phyloP scores from a whole-genome alignment of 2,888 invertebrate genomes.

The Carabus problematicus region DNA sequence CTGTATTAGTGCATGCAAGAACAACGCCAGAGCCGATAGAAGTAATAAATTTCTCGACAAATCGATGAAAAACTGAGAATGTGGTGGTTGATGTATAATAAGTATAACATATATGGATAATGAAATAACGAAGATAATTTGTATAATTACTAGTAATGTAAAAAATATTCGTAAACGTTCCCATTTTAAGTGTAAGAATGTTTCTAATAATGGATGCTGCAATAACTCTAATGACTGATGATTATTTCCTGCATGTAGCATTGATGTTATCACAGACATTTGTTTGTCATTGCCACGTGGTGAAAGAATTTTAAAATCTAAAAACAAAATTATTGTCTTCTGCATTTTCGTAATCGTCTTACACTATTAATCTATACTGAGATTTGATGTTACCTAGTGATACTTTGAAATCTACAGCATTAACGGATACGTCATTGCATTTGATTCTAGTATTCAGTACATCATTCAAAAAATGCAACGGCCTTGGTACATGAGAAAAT shows the following conservation, averaged over 20 bases:
- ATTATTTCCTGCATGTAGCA: slow-evolving; percentile 57
- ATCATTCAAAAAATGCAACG: slow-evolving; percentile 54
- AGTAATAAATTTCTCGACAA: slow-evolving; percentile 52
- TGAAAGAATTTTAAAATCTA: slow-evolving; percentile 57
- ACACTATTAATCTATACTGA: neutral
- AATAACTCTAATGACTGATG: slow-evolving; percentile 57
- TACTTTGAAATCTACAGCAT: slow-evolving; percentile 49
- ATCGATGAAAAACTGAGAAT: slow-evolving; percentile 44
- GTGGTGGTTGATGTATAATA: slow-evolving; percentile 48
- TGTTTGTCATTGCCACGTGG: slow-evolving; percentile 55
- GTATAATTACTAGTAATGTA: slow-evolving; percentile 56
- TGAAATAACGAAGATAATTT: slow-evolving; percentile 57
- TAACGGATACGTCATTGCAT: slow-evolving; percentile 50
- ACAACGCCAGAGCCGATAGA: slow-evolving; percentile 50
- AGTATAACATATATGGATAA: slow-evolving; percentile 56
- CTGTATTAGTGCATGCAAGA: slow-evolving; percentile 54
- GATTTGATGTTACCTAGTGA: slow-evolving; percentile 43
- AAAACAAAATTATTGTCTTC: neutral
- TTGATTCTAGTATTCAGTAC: slow-evolving; percentile 54
- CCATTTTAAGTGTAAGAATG: slow-evolving; percentile 63
- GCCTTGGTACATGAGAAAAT: slow-evolving; percentile 55
- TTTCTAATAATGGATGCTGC: slow-evolving; percentile 61
- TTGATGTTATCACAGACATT: slow-evolving; percentile 58
- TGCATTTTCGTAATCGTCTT: no score
- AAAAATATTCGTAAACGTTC: slow-evolving; percentile 61